Evolutionary conservation across 2,888 invertebrate species (phyloP), one percentile per base, ranked within the genome.

Genomic region (Drosophila cognata): DNA sequence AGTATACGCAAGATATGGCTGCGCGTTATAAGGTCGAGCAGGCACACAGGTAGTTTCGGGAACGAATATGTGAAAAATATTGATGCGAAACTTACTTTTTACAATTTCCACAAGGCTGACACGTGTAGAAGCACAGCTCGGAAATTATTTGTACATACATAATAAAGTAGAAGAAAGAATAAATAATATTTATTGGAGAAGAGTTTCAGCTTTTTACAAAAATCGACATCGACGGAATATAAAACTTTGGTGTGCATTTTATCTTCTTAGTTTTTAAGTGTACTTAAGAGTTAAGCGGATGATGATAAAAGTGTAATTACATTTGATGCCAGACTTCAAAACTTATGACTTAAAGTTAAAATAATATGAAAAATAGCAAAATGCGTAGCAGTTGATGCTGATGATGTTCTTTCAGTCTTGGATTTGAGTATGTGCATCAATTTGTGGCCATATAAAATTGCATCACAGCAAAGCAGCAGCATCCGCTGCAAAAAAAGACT

Each of bases 401-500:
- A 31, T 36, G 46, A 28, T 46, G 7, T n/a, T 62, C 28, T 55
- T 7, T 2, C n/a, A 38, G 52, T 2, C 4, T 51, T 57, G 21
- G 55, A 73, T 62, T 46, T 33, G 21, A 57, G 29, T 60, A 79
- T 58, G 41, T 74, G 62, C 59, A 64, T 59, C 48, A 52, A 63
- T 63, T 70, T 52, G 36, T 58, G 56, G 78, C 38, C 50, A 36
- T 25, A 55, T 31, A 25, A 56, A 71, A 55, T 61, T 61, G 31
- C 43, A 53, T 57, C 28, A 33, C 63, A 68, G 55, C 66, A 51
- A 57, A 46, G 43, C 59, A 62, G 63, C 50, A 16, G 33, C 59
- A 33, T 21, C 46, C 31, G 35, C 36, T 16, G 53, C 2, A 1
- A 50, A 18, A 16, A 50, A 36, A 38, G 2, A 29, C 53, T 52